A percentile compares a stretch with the other conserved stretches of the same genome.
These are phyloP conservation scores for Agonum fuliginosum DNA, from an alignment of 2,888 invertebrate genomes.

Conservation along the genomic window DNA sequence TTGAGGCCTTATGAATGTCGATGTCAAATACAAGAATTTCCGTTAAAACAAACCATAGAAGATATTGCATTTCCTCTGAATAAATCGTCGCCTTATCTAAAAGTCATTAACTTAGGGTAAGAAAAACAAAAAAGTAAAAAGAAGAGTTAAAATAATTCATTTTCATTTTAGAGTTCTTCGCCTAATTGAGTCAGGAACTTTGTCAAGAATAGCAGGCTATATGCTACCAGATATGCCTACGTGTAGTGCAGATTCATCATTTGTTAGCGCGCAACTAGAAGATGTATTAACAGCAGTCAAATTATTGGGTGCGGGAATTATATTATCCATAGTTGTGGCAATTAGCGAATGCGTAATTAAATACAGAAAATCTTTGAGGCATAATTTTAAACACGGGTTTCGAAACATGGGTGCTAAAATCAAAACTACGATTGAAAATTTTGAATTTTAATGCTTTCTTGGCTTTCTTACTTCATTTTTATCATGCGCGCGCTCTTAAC, in stretches of 20 bases:
- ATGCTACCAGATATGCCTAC: constrained; percentile 54
- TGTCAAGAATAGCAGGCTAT: constrained; percentile 26
- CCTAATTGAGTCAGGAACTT: constrained; percentile 48
- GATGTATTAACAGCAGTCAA: constrained; percentile 48
- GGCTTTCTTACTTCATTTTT: background rate
- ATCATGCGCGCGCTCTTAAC: no score
- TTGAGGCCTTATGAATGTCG: constrained; percentile 71
- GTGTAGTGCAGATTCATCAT: constrained; percentile 34
- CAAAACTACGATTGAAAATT: constrained; percentile 6
- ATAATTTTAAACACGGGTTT: constrained; percentile 2
- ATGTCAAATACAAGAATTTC: constrained; percentile 77
- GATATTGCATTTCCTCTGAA: constrained; percentile 77
- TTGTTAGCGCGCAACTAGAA: constrained; percentile 53
- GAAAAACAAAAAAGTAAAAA: no score
- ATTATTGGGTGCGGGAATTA: constrained; percentile 21
- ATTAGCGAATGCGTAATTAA: constrained; percentile 35
- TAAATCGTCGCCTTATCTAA: constrained; percentile 76
- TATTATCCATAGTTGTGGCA: constrained; percentile 28
- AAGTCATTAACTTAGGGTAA: constrained; percentile 72
- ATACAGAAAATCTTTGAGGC: constrained; percentile 24
- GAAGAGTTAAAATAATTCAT: background rate
- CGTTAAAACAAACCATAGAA: constrained; percentile 76
- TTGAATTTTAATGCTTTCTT: constrained; percentile 46
- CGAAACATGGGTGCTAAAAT: constrained; percentile 4
- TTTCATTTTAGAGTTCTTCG: constrained; percentile 41